Percentiles rank a stretch among this genome's conserved stretches.
Evolutionary conservation across 2,888 invertebrate genomes (phyloP).

Genomic region (Ferdinandea cuprea): DNA sequence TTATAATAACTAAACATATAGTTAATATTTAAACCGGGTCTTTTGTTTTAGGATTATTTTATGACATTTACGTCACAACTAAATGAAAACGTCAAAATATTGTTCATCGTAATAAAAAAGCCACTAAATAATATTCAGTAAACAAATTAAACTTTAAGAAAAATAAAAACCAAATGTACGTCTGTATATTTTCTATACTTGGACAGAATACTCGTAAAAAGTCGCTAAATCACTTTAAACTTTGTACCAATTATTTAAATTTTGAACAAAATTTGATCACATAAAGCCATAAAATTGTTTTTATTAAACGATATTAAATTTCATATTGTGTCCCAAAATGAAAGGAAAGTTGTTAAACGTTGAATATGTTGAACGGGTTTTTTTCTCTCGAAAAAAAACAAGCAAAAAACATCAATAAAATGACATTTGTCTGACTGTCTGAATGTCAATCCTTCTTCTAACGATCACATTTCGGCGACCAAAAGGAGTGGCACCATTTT

Average conservation of each 20-base stretch:
- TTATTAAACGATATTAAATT: conserved; percentile 52
- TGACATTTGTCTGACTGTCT: conserved; percentile 16
- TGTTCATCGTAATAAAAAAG: conserved; percentile 13
- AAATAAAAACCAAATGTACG: no score
- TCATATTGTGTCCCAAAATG: conserved; percentile 33
- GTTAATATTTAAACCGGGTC: neutral
- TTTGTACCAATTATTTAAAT: conserved; percentile 61
- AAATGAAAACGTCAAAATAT: conserved; percentile 29
- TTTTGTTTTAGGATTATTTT: conserved; percentile 1
- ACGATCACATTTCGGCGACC: neutral
- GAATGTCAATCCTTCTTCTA: neutral
- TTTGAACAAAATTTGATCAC: conserved; percentile 24
- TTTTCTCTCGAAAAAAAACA: no score
- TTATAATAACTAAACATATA: neutral
- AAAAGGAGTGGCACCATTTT: conserved; percentile 38
- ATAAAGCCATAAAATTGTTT: conserved; percentile 21
- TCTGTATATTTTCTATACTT: conserved; percentile 20
- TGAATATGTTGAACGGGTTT: conserved; percentile 23
- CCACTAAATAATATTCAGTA: conserved; percentile 3
- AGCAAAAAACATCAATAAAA: no score
- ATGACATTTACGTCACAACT: conserved; percentile 10
- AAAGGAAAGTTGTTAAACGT: conserved; percentile 37
- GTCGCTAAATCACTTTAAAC: conserved; percentile 46
- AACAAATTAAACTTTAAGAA: conserved; percentile 17
- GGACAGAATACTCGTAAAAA: conserved; percentile 36